Base-by-base conservation (phyloP, 2,888 invertebrate species). In the Plagodis dolabraria region DNA sequence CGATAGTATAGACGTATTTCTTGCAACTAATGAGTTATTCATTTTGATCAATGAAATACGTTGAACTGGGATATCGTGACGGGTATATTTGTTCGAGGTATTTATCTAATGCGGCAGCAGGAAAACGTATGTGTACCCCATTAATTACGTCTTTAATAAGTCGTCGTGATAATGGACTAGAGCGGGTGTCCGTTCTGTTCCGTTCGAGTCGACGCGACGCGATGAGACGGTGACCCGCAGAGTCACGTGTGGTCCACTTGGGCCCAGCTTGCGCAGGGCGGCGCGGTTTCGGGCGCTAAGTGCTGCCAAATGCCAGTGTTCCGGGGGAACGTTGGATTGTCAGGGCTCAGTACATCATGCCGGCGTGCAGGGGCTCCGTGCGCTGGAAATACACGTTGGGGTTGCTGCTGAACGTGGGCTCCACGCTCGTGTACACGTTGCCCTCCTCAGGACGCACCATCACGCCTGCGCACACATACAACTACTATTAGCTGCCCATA, bases 361-460 rank as follows among this genome's bases (percentile, higher is more conserved):
- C 97, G 71, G 97, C 97, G 94, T 97, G 97, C 76, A 97, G 95
- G 66, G 96, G 96, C 75, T 93, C 93, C 75, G 95, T 94, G 78
- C 97, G 95, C 89, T 97, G 97, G 90, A 97, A 97, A 89, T 96
- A 97, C 69, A 97, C 97, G 93, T 97, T 97, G 71, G 97, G 97
- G 93, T 97, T 97, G 87, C 96, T 96, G 88, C 97, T 97, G 86
- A 97, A 93, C 74, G 96, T 97, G 74, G 96, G 96, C 88, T 96
- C 96, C 83, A 96, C 93, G 72, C 97, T 97, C 77, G 97, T 96
- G 92, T 97, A 97, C 79, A 97, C 94, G 92, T 96, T 96, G 76
- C 96, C 95, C 85, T 97, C 97, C 83, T 96, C 97, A 72, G 96
- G 95, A 79, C 96, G 95, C 86, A 96, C 91, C 88, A 96, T 95